These are phyloP conservation scores for Coregonus clupeaformis DNA, from an alignment of 2,113 vertebrate species.

Conservation along the genomic window DNA sequence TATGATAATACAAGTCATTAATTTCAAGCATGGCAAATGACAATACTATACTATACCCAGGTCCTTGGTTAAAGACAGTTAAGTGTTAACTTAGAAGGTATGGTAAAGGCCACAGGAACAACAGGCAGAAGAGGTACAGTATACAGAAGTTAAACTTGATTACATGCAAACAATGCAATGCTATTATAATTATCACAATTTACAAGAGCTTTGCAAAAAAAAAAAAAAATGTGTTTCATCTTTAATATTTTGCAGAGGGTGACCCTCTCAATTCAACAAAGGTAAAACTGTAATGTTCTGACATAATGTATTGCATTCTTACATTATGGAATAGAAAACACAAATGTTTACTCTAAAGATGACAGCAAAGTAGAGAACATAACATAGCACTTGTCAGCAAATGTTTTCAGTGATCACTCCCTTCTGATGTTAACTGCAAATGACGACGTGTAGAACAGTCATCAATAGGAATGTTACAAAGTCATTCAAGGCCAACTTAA, in stretches of 20 bases:
- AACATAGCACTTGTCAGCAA: not conserved
- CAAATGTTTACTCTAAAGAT: slow-evolving; percentile 19
- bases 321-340: not conserved
- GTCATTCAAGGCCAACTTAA: slow-evolving; percentile 40
- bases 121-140: slow-evolving; percentile 31
- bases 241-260: slow-evolving; percentile 31
- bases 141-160: slow-evolving; percentile 44
- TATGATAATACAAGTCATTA: slow-evolving; percentile 27
- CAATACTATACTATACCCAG: slow-evolving; percentile 28
- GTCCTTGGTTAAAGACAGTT: slow-evolving; percentile 18
- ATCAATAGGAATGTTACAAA: slow-evolving; percentile 18
- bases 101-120: slow-evolving; percentile 39
- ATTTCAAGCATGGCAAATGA: slow-evolving; percentile 21
- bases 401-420: not conserved
- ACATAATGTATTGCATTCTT: slow-evolving; percentile 2
- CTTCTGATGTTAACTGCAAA: slow-evolving; percentile 15
- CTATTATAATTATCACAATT: slow-evolving; percentile 27
- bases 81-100: slow-evolving; percentile 32
- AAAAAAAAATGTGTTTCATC: not conserved
- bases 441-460: slow-evolving; percentile 9
- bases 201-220: slow-evolving; percentile 22
- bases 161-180: slow-evolving; percentile 45
- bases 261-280: not conserved
- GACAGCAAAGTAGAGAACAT: slow-evolving; percentile 8
- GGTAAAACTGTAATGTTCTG: not conserved